These are phyloP conservation scores for Protophormia terraenovae DNA, from an alignment of 2,888 invertebrate genomes.

Conservation along the genomic window DNA sequence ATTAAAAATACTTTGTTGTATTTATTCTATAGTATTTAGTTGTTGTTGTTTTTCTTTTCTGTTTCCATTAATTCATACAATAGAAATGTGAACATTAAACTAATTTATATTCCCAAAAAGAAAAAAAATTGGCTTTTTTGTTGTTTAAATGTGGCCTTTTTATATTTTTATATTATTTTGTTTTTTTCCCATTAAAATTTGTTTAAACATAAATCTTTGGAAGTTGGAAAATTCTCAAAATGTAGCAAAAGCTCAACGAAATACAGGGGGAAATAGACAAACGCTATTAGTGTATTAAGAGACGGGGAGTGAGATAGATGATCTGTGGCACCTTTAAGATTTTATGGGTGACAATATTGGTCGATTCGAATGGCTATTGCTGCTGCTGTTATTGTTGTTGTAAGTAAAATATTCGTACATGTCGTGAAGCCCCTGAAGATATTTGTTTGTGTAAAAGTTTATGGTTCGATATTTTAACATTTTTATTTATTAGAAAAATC, in stretches of 20 bases:
- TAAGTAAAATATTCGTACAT: constrained; percentile 30
- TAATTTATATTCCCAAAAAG: constrained; percentile 36
- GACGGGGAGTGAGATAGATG: not conserved
- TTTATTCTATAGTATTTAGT: not conserved
- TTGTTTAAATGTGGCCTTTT: constrained; percentile 29
- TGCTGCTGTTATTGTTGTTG: not conserved
- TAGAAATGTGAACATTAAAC: constrained; percentile 18
- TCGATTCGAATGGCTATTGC: constrained; percentile 19
- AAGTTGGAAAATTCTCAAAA: constrained; percentile 20
- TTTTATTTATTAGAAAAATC: constrained; percentile 38
- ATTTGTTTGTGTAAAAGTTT: constrained; percentile 50
- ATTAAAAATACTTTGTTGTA: constrained; percentile 2
- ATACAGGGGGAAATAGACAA: not conserved
- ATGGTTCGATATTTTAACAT: constrained; percentile 44
- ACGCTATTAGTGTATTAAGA: constrained; percentile 1
- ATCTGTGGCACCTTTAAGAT: constrained; percentile 29
- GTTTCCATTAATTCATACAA: not conserved
- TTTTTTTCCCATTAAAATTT: constrained; percentile 39
- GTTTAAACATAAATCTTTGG: constrained; percentile 50
- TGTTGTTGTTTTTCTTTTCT: not conserved
- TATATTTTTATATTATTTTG: constrained; percentile 47
- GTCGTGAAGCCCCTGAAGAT: constrained; percentile 55
- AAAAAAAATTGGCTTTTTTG: constrained; percentile 15
- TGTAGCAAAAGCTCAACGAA: not conserved
- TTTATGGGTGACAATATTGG: constrained; percentile 56